Base-by-base conservation (phyloP, 2,888 invertebrate genomes). In the Hirtodrosophila trivittata region DNA sequence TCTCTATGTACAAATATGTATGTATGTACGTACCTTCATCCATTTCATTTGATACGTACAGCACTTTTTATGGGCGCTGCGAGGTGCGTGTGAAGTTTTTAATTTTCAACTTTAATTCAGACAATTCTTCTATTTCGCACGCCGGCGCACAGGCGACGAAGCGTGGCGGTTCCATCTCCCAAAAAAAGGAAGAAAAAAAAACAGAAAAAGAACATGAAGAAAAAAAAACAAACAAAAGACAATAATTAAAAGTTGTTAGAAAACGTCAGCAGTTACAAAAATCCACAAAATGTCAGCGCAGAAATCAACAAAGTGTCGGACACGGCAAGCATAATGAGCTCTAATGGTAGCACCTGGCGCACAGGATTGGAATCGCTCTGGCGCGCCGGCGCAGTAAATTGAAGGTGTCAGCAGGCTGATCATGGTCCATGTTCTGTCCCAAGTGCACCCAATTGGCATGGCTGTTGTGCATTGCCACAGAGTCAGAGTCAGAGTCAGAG, bases 91-190 rank as follows among this genome's bases (percentile, higher is more conserved):
- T 80, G 80, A 80, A 80, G 80, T 80, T 80, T 80, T 80, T 80
- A 80, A 80, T 80, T 78, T 85, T 72, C 80, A 75, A 83, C 86
- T 73, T 78, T 85, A 85, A 85, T 82, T 85, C 78, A 66, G 75
- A 85, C 80, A 85, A 82, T 85, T 85, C 86, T 64, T 71, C 66
- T 52, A 62, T 77, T 67, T 75, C 82, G 51, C 62, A 64, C 75
- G 74, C 65, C 51, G 67, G 50, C 66, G 51, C 67, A 55, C 55
- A 68, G 58, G 86, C 76, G 86, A 60, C 81, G 80, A 74, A 80
- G 80, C 86, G 76, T 80, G 68, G 59, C 80, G 60, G 69, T 60
- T 18, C 10, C 21, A 5, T 12, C 41, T 9, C 0, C 13, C 6
- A 39, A 21, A 21, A 2, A 21, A 21, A 39, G 18, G 5, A 5